Conservation (phyloP, 1,140 invertebrate species). For the Drosophila virilis region DNA sequence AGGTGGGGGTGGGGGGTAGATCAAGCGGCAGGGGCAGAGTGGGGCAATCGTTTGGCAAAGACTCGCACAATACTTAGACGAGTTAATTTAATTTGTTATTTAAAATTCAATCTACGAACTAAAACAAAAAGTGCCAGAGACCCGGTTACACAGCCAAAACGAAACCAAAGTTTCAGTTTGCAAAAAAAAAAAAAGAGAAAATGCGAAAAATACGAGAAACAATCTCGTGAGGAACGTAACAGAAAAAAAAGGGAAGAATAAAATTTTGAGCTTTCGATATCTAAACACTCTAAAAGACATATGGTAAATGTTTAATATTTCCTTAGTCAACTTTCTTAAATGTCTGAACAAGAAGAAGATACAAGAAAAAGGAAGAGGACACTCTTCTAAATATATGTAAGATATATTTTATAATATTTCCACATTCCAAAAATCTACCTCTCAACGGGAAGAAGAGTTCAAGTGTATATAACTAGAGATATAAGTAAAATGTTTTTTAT, state of each 20-base stretch:
- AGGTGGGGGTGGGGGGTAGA: background rate
- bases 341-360: too few relatives aligned
- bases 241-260: background rate
- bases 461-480: too few relatives aligned
- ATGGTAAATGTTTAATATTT: too few relatives aligned
- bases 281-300: background rate
- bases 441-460: too few relatives aligned
- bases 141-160: background rate
- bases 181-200: constrained; percentile 2
- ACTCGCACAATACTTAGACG: constrained; percentile 70
- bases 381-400: too few relatives aligned
- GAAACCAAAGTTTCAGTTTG: constrained; percentile 9
- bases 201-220: constrained; percentile 12
- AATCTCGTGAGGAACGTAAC: background rate
- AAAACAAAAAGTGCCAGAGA: constrained; percentile 74
- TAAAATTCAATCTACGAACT: constrained; percentile 83
- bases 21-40: background rate
- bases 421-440: too few relatives aligned
- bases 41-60: constrained; percentile 39
- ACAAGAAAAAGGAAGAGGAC: too few relatives aligned
- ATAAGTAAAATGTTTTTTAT: too few relatives aligned
- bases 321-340: too few relatives aligned
- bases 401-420: too few relatives aligned
- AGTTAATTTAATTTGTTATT: constrained; percentile 83
- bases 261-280: background rate